A percentile compares a stretch with the other conserved stretches of the same genome.
phyloP scores from a whole-genome alignment of 2,113 vertebrate genomes.

The Gallinago media region DNA sequence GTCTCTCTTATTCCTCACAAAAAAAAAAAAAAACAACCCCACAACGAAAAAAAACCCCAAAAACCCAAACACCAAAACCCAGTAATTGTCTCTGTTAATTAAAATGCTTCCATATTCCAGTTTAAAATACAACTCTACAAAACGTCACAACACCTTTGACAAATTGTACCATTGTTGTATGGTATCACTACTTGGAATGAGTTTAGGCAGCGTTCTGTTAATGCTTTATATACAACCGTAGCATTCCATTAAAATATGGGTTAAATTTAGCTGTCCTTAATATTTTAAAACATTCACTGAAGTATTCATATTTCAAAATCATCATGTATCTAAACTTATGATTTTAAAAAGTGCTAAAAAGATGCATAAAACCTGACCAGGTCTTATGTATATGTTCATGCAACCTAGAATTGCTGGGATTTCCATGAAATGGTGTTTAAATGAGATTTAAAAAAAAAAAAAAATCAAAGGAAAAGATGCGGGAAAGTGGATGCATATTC shows the following conservation, averaged over 20 bases:
- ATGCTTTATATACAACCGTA: neutral
- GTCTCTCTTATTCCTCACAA: too few relatives aligned
- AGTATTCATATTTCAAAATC: neutral
- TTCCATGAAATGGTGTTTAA: neutral
- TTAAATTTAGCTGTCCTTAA: neutral
- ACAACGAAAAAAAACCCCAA: too few relatives aligned
- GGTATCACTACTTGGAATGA: neutral
- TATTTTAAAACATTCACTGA: neutral
- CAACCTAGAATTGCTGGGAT: neutral
- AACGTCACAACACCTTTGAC: neutral
- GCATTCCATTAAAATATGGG: neutral
- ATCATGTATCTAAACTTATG: neutral
- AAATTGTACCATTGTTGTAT: neutral
- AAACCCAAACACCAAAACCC: neutral
- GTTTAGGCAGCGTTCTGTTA: neutral
- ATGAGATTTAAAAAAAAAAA: neutral
- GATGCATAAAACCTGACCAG: neutral
- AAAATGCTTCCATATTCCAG: neutral
- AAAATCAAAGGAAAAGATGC: neutral
- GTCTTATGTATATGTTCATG: neutral
- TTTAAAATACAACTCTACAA: neutral
- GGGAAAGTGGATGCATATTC: neutral
- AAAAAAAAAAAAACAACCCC: too few relatives aligned
- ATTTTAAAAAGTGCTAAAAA: neutral
- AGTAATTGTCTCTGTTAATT: neutral